These are phyloP conservation scores for Machimus rusticus DNA, from an alignment of 2,888 invertebrate genomes.

Conservation along the genomic window DNA sequence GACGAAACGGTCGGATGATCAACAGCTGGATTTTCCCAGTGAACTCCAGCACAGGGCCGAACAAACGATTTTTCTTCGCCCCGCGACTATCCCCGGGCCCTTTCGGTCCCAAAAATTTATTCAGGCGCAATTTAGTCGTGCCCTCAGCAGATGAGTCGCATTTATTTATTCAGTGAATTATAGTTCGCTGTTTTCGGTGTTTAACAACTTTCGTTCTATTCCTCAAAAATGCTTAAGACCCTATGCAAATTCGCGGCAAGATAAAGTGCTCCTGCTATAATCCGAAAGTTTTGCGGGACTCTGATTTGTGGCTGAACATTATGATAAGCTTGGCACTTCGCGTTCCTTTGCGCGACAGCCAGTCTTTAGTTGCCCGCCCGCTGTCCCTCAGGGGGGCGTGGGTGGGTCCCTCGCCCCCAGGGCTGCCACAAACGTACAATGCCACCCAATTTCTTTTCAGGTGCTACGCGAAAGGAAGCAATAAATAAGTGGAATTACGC, in stretches of 20 bases:
- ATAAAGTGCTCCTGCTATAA: constrained; percentile 8
- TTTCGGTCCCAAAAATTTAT: not conserved
- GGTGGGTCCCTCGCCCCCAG: not conserved
- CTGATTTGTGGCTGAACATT: not conserved
- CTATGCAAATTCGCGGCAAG: not conserved
- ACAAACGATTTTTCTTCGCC: constrained; percentile 5
- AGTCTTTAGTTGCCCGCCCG: not conserved
- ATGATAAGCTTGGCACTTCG: constrained; percentile 20
- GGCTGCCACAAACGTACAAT: not conserved
- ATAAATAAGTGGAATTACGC: not conserved
- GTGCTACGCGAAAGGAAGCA: not conserved
- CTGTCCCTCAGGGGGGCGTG: not conserved
- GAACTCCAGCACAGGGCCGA: not conserved
- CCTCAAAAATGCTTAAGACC: not conserved
- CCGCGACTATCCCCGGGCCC: not conserved
- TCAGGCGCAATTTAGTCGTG: constrained; percentile 10
- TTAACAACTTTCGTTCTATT: constrained; percentile 16
- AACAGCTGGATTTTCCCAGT: constrained; percentile 14
- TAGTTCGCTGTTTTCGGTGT: constrained; percentile 5
- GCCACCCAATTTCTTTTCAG: not conserved
- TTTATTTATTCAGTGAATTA: constrained; percentile 18
- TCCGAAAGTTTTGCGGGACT: not conserved
- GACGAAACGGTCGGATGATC: constrained; percentile 9
- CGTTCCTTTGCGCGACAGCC: constrained; percentile 4
- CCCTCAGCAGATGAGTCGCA: constrained; percentile 10